Evolutionary conservation across 2,113 vertebrate genomes (phyloP).

Genomic region (Polypterus senegalus): DNA sequence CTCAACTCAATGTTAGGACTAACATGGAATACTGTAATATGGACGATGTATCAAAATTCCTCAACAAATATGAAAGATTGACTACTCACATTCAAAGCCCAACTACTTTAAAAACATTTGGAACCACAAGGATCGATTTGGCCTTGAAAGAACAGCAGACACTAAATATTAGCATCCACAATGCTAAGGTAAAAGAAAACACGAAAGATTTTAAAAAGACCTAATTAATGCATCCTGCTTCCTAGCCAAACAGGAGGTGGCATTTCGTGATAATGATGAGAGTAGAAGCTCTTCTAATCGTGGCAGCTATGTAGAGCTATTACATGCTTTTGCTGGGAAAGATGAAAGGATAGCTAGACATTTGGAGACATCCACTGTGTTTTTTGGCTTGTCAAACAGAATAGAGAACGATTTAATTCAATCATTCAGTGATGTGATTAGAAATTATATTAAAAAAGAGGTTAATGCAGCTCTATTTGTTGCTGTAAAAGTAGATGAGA

Average conservation of each 20-base stretch:
- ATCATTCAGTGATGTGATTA: slow-evolving; percentile 16
- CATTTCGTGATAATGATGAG: slow-evolving; percentile 16
- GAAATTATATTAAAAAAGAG: slow-evolving; percentile 15
- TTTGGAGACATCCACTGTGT: slow-evolving; percentile 11
- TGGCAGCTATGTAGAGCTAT: slow-evolving; percentile 9
- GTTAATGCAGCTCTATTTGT: slow-evolving; percentile 12
- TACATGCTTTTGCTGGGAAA: slow-evolving; percentile 13
- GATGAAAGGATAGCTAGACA: slow-evolving; percentile 14
- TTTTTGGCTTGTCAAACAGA: slow-evolving; percentile 14
- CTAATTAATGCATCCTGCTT: slow-evolving; percentile 12
- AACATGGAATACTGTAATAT: no score
- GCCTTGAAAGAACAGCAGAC: slow-evolving; percentile 6
- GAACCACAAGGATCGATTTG: slow-evolving; percentile 1
- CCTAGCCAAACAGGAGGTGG: slow-evolving; percentile 19
- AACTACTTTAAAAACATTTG: slow-evolving; percentile 10
- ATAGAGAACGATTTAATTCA: slow-evolving; percentile 17
- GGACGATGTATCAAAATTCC: no score
- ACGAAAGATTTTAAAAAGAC: slow-evolving; percentile 12
- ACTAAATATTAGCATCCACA: slow-evolving; percentile 9
- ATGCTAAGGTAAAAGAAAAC: slow-evolving; percentile 19
- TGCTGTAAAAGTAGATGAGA: slow-evolving; percentile 10
- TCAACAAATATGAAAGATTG: no score
- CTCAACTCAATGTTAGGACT: no score
- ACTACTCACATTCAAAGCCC: no score
- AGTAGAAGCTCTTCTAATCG: slow-evolving; percentile 11